Conservation (phyloP, 2,888 invertebrate genomes). For the Harpalus rufipes region DNA sequence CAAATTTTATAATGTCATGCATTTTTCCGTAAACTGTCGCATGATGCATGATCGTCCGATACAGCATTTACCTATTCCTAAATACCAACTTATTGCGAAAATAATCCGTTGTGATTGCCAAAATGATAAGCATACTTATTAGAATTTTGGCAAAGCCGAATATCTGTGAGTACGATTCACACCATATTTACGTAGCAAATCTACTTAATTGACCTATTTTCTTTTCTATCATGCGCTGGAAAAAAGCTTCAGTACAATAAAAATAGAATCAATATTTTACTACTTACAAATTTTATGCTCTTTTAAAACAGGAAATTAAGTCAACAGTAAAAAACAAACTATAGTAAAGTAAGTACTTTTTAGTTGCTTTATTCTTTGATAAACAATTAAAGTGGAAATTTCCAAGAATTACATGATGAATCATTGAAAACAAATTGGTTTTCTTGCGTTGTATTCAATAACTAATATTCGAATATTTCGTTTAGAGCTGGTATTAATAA, state of each 20-base stretch:
- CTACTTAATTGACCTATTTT: constrained; percentile 27
- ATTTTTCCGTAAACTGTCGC: background rate
- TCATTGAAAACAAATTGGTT: background rate
- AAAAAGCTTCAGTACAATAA: constrained; percentile 20
- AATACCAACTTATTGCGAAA: constrained; percentile 33
- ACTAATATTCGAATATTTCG: background rate
- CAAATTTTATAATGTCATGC: background rate
- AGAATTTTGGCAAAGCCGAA: constrained; percentile 24
- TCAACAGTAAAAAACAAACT: background rate
- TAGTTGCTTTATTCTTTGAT: background rate
- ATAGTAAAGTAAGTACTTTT: background rate
- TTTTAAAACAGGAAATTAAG: constrained; percentile 12
- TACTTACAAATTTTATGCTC: constrained; percentile 5
- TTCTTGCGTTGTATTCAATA: background rate
- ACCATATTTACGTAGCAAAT: constrained; percentile 19
- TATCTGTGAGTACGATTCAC: constrained; percentile 7
- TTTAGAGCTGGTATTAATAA: no score
- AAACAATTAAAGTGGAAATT: background rate
- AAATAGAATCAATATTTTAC: constrained; percentile 27
- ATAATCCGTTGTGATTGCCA: constrained; percentile 31
- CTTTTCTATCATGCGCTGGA: constrained; percentile 2
- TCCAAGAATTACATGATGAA: background rate
- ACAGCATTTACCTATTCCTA: background rate
- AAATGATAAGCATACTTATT: constrained; percentile 15
- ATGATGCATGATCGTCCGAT: background rate